Percentiles rank a stretch among this genome's conserved stretches.
Evolutionary conservation across 2,113 vertebrate species (phyloP).

Genomic region (Chrysochloris asiatica): DNA sequence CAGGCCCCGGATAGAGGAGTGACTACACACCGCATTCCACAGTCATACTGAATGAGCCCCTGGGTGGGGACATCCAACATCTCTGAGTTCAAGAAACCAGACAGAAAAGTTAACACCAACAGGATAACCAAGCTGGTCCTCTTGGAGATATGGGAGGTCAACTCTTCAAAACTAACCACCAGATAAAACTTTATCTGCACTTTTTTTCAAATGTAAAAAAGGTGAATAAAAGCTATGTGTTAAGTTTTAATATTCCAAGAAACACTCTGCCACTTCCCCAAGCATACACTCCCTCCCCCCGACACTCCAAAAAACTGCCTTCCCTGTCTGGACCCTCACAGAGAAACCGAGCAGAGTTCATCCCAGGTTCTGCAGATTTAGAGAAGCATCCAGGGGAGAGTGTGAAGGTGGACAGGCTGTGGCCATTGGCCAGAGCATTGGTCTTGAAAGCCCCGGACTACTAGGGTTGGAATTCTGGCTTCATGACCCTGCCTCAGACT

Average conservation of each 20-base stretch:
- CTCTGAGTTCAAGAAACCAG: background rate
- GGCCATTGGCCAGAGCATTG: fast-evolving
- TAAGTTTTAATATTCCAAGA: background rate
- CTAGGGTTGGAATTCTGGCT: background rate
- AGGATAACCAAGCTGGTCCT: background rate
- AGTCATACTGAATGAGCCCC: too few species aligned
- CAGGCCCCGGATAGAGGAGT: background rate
- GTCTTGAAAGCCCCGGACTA: background rate
- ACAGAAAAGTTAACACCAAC: background rate
- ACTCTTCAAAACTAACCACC: background rate
- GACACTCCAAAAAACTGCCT: background rate
- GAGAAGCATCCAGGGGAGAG: background rate
- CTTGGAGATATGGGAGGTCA: background rate
- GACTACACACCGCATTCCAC: background rate
- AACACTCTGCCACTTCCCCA: background rate
- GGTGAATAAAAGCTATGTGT: background rate
- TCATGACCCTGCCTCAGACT: background rate
- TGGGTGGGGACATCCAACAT: background rate
- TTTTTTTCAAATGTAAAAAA: background rate
- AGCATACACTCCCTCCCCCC: too few species aligned
- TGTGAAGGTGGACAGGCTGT: background rate
- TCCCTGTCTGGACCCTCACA: background rate
- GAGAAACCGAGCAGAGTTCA: background rate
- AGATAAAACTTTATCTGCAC: background rate
- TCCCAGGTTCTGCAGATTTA: background rate